Percentiles rank a stretch among this genome's conserved stretches.
Conservation (phyloP, 2,888 invertebrate species). For the Rhogogaster chlorosoma region DNA sequence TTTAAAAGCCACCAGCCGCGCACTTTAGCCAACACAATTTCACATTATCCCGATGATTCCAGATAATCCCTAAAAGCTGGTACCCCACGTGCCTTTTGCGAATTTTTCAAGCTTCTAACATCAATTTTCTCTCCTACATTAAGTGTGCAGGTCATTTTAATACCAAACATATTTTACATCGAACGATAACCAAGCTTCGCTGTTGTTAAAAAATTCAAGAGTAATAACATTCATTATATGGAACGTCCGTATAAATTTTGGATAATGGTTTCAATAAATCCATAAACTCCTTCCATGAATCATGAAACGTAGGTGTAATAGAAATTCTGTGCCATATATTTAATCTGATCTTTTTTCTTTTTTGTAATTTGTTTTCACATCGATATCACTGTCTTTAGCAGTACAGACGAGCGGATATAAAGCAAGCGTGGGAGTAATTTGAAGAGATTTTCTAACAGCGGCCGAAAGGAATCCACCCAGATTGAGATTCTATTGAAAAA, state of each 20-base stretch:
- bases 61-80: neutral
- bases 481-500: slow-evolving; percentile 39
- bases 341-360: neutral
- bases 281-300: neutral
- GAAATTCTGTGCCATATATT: neutral
- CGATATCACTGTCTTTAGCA: neutral
- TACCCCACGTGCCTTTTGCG: neutral
- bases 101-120: neutral
- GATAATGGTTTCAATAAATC: neutral
- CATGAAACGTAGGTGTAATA: neutral
- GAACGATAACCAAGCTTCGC: neutral
- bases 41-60: neutral
- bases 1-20: slow-evolving; percentile 7
- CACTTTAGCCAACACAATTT: slow-evolving; percentile 1
- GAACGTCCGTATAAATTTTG: neutral
- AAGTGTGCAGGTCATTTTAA: neutral
- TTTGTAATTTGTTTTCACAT: neutral
- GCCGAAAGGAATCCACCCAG: slow-evolving; percentile 10
- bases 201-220: neutral
- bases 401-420: neutral
- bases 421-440: neutral
- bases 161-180: neutral
- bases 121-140: neutral
- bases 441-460: neutral
- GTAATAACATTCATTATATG: neutral